A percentile compares a stretch with the other conserved stretches of the same genome.
phyloP scores from a whole-genome alignment of 1,140 invertebrate species.

The Tetragonula clypearis region DNA sequence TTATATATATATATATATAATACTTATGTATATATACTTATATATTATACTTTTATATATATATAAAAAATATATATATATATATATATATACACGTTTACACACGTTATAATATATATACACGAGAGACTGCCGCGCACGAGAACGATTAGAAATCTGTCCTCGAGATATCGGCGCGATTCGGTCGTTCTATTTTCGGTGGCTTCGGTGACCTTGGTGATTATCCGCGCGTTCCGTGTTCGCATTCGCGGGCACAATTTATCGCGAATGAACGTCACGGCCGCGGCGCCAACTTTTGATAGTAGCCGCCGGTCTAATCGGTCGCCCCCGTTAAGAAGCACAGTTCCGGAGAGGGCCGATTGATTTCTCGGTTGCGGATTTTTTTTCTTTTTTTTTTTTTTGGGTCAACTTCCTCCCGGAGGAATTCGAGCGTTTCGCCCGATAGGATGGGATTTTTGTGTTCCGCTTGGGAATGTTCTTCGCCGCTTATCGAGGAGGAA shows the following conservation, averaged over 20 bases:
- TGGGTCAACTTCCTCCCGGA: background rate
- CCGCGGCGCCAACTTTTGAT: background rate
- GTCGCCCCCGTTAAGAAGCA: background rate
- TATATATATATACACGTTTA: background rate
- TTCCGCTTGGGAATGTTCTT: background rate
- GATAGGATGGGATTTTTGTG: background rate
- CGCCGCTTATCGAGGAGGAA: background rate
- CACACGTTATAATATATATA: no score
- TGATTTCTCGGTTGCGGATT: background rate
- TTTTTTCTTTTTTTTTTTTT: background rate
- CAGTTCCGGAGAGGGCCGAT: background rate
- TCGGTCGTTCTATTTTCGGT: slow-evolving; percentile 56
- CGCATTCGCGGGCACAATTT: slow-evolving; percentile 12
- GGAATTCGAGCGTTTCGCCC: background rate
- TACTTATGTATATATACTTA: no score
- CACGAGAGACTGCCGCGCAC: slow-evolving; percentile 9
- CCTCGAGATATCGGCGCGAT: slow-evolving; percentile 52
- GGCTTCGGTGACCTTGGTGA: slow-evolving; percentile 33
- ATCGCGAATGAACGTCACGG: slow-evolving; percentile 12
- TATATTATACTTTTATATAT: no score
- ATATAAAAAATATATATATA: no score
- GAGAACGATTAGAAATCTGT: slow-evolving; percentile 49
- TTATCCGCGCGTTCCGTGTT: slow-evolving; percentile 14
- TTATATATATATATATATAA: no score
- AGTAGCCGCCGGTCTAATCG: background rate